These are phyloP conservation scores for Plotosus lineatus DNA, from an alignment of 2,113 vertebrate genomes.

Conservation along the genomic window DNA sequence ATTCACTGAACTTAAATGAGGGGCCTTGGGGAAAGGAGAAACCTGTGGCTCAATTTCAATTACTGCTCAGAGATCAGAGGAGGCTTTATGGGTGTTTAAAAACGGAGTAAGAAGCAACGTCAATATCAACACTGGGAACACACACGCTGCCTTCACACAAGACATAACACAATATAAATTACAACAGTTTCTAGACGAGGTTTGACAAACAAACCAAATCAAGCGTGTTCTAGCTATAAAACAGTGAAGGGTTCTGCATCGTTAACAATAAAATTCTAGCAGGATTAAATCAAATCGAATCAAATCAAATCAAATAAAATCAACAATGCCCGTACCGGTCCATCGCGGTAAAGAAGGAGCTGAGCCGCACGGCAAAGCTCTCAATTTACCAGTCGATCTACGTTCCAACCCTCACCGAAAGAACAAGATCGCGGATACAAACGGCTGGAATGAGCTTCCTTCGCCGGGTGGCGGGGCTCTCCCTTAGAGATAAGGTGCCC, in stretches of 20 bases:
- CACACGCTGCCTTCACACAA: background rate
- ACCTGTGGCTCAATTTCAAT: constrained; percentile 25
- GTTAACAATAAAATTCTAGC: background rate
- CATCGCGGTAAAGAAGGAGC: too few species aligned
- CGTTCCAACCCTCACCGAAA: too few species aligned
- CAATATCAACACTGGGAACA: background rate
- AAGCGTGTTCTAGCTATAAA: background rate
- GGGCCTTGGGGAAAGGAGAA: constrained; percentile 16
- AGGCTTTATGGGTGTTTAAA: background rate
- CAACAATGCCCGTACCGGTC: background rate
- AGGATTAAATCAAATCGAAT: background rate
- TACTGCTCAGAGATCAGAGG: constrained; percentile 28
- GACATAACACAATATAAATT: background rate
- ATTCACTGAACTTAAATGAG: constrained; percentile 7
- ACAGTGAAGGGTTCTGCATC: too few species aligned
- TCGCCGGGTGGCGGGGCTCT: too few species aligned
- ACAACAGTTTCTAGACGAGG: background rate
- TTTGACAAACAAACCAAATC: background rate
- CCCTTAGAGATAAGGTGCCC: too few species aligned
- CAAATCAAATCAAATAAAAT: background rate
- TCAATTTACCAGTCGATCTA: too few species aligned
- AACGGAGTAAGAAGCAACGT: background rate
- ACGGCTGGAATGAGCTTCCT: too few species aligned
- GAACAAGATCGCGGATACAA: too few species aligned
- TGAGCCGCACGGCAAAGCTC: too few species aligned